Conservation (phyloP, 1,140 invertebrate species). For the Apis dorsata region DNA sequence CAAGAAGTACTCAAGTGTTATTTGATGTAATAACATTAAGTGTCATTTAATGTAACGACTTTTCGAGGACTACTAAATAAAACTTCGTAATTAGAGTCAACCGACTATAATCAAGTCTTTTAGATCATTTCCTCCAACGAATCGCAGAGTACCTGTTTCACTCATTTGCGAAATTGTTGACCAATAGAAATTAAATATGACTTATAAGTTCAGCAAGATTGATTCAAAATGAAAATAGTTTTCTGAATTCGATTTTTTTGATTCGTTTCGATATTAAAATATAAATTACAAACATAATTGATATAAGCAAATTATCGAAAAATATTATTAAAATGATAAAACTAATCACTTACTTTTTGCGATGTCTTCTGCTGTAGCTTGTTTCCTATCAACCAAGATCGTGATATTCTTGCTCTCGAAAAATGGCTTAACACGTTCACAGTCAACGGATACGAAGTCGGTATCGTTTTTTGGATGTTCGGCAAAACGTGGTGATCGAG, state of each 20-base stretch:
- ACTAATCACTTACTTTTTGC: constrained; percentile 49
- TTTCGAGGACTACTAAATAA: constrained; percentile 39
- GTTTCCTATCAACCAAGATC: constrained; percentile 23
- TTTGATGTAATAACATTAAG: constrained; percentile 50
- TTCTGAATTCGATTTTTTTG: background rate
- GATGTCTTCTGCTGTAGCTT: background rate
- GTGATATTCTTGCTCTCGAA: constrained; percentile 70
- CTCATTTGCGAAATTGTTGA: background rate
- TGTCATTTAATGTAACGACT: constrained; percentile 45
- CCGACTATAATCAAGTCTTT: constrained; percentile 25
- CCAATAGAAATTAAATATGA: background rate
- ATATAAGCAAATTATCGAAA: background rate
- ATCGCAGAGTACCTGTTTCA: background rate
- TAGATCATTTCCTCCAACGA: constrained; percentile 26
- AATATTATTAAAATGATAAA: background rate
- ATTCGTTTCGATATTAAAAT: background rate
- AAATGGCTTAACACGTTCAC: constrained; percentile 66
- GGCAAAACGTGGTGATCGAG: constrained; percentile 57
- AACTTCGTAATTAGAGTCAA: constrained; percentile 49
- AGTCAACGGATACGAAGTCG: constrained; percentile 45
- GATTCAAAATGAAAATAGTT: background rate
- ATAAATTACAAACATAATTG: background rate
- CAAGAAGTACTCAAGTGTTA: constrained; percentile 40
- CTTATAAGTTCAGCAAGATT: background rate
- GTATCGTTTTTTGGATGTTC: constrained; percentile 45